Base-by-base conservation (phyloP, 1,140 invertebrate species). In the Pogonus chalceus region DNA sequence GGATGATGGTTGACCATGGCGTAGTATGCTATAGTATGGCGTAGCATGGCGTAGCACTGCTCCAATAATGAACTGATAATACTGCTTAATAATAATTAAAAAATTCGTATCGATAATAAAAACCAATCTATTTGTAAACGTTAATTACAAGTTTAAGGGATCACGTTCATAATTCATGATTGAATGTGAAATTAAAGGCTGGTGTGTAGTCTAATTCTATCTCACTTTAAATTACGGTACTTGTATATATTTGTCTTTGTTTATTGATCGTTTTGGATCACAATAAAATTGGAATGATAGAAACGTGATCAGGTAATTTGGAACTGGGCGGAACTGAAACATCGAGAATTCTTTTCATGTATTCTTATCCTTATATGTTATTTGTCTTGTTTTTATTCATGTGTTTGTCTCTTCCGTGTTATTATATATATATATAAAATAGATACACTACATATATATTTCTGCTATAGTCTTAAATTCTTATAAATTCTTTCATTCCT, bases 271-370 rank as follows among this genome's bases (percentile, higher is more conserved):
- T 14, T 14, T 31, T 31, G 26, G 7, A 54, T 52, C 56, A 60
- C 59, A 62, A 64, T 61, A 61, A 62, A 64, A 60, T 58, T 60
- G 58, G 62, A 64, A 62, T 64, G 62, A 64, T 61, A 64, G 61
- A 64, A 64, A 64, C 62, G 62, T 64, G 62, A 64, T 56, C 55
- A 53, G 57, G 61, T 65, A 65, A 65, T 65, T 62, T 62, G 59
- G 55, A 58, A 56, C 48, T 52, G 51, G 59, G 60, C 60, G 62
- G 62, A 59, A 47, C 59, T 54, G 57, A 56, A n/a, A n/a, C n/a
- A 12, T 43, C 37, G 7, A 4, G 37, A 43, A 43, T 43, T 43
- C 37, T 18, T n/a, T n/a, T n/a, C n/a, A n/a, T n/a, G n/a, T n/a
- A n/a, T n/a, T n/a, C n/a, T n/a, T n/a, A n/a, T n/a, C n/a, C n/a